Evolutionary conservation across 35 echinoderm and acorn worm genomes (phyloP).

Genomic region (Anneissia japonica): DNA sequence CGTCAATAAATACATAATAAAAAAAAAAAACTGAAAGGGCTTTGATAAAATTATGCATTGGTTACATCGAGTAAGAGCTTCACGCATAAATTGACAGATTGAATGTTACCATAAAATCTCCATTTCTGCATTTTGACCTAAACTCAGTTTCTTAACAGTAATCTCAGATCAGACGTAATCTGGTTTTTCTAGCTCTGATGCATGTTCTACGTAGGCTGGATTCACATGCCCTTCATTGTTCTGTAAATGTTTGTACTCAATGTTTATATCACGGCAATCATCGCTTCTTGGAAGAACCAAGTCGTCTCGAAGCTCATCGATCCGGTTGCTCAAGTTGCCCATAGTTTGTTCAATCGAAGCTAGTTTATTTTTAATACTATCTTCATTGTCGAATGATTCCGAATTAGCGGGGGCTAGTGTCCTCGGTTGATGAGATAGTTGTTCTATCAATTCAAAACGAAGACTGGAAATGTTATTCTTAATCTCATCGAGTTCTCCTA

Average conservation of each 20-base stretch:
- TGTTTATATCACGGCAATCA: background rate
- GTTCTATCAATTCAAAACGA: constrained; percentile 82
- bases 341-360: constrained; percentile 11
- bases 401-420: background rate
- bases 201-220: background rate
- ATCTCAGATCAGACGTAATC: background rate
- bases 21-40: too few relatives aligned
- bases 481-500: constrained; percentile 92
- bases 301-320: constrained; percentile 11
- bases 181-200: background rate
- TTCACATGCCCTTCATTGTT: background rate
- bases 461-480: constrained; percentile 95
- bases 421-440: constrained; percentile 20
- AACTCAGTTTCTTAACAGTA: too few relatives aligned
- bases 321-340: constrained; percentile 7
- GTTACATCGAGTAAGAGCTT: too few relatives aligned
- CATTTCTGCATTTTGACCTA: too few relatives aligned
- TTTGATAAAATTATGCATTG: too few relatives aligned
- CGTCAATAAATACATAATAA: too few relatives aligned
- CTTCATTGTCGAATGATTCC: background rate
- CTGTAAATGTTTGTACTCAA: background rate
- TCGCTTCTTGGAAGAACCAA: background rate
- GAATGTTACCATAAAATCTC: too few relatives aligned
- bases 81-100: too few relatives aligned
- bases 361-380: background rate